Base-by-base conservation (phyloP, 2,888 invertebrate genomes). In the Polietes domitor region DNA sequence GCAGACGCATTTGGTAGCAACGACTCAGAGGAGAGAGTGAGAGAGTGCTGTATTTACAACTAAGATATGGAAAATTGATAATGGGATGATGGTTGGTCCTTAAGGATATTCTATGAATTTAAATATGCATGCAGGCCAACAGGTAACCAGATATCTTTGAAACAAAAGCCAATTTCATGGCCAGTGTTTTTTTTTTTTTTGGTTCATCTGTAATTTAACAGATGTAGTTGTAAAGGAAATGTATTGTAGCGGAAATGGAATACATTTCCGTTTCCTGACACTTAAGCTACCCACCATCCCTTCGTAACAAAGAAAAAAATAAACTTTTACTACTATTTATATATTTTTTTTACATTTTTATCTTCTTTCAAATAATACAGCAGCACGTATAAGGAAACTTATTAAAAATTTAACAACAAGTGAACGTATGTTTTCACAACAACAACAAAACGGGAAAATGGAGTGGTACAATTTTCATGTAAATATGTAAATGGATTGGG, bases 381-480 rank as follows among this genome's bases (percentile, higher is more conserved):
- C n/a, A n/a, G n/a, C n/a, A n/a, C 50, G 17, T 65, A 9, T 19
- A 68, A 12, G 28, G 43, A 37, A 68, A 68, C 68, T 68, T 68
- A 43, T 68, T 68, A 68, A 41, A 68, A 68, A 68, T 68, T 43
- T 43, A 68, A 41, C 37, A 43, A 41, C 43, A 41, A 17, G 15
- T 32, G 28, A 7, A 61, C 24, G 17, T 32, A 63, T 32, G 17
- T 26, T 12, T 12, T 3, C 15, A 47, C 47, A n/a, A n/a, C n/a
- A n/a, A n/a, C n/a, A n/a, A n/a, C n/a, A n/a, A n/a, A n/a, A n/a
- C n/a, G n/a, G n/a, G n/a, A n/a, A n/a, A n/a, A n/a, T n/a, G n/a
- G n/a, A n/a, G n/a, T n/a, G n/a, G n/a, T n/a, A n/a, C n/a, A n/a
- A n/a, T n/a, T n/a, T n/a, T n/a, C n/a, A 53, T 24, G 53, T 19